Percentiles rank a stretch among this genome's conserved stretches.
Conservation (phyloP, 2,888 invertebrate genomes). For the Phyllotreta cruciferae region DNA sequence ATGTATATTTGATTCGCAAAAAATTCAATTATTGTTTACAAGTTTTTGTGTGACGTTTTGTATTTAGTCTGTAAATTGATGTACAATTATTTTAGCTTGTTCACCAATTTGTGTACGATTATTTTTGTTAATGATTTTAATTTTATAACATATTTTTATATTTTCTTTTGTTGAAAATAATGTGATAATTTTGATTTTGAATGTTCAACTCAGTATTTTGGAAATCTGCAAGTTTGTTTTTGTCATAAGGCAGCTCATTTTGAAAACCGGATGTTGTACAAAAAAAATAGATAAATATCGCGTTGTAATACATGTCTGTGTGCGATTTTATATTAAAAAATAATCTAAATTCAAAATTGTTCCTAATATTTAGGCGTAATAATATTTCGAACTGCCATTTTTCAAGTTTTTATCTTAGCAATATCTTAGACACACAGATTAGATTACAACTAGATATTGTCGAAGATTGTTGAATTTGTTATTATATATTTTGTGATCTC, state of each 20-base stretch:
- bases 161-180: conserved; percentile 50
- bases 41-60: conserved; percentile 8
- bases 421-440: conserved; percentile 39
- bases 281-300: conserved; percentile 37
- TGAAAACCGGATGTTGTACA: conserved; percentile 40
- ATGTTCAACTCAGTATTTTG: conserved; percentile 45
- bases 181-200: conserved; percentile 48
- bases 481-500: conserved; percentile 62
- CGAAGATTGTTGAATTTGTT: conserved; percentile 58
- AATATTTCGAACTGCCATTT: conserved; percentile 50
- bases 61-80: conserved; percentile 17
- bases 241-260: conserved; percentile 40
- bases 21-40: conserved; percentile 18
- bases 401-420: conserved; percentile 44
- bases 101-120: conserved; percentile 44
- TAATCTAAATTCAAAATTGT: conserved; percentile 48
- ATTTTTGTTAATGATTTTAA: conserved; percentile 49
- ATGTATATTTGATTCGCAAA: background rate
- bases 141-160: conserved; percentile 51
- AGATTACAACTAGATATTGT: conserved; percentile 40
- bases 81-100: conserved; percentile 34
- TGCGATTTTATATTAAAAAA: conserved; percentile 32
- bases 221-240: conserved; percentile 36
- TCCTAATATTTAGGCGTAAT: conserved; percentile 44
- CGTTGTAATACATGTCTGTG: conserved; percentile 35